Conservation (phyloP, 2,797 vertebrate species). For the Notolepis coatsorum region DNA sequence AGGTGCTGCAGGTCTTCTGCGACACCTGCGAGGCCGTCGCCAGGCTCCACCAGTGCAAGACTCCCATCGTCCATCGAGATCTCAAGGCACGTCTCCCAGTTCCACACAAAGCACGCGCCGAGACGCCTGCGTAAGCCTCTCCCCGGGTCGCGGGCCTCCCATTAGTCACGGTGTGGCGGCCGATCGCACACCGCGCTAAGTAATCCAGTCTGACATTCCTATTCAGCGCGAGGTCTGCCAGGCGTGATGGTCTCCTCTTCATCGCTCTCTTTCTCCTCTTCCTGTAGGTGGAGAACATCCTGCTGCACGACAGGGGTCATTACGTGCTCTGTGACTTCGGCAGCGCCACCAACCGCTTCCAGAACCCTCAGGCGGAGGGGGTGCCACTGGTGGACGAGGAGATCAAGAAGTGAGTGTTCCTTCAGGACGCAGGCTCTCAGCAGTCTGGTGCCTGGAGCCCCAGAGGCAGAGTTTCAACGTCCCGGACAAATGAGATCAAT, state of each 20-base stretch:
- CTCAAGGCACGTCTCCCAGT: slow-evolving; percentile 85
- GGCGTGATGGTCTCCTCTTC: slow-evolving; percentile 12
- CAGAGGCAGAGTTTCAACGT: no score
- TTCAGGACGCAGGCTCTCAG: background rate
- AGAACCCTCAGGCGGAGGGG: slow-evolving; percentile 95
- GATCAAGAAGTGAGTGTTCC: slow-evolving; percentile 92
- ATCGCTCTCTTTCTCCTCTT: slow-evolving; percentile 7
- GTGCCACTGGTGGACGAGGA: slow-evolving; percentile 94
- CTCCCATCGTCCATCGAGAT: slow-evolving; percentile 94
- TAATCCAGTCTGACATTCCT: slow-evolving; percentile 10
- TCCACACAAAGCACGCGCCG: background rate
- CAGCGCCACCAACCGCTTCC: slow-evolving; percentile 95
- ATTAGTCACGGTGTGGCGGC: background rate
- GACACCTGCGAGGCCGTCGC: slow-evolving; percentile 96
- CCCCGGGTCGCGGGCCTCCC: background rate
- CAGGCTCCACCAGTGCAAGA: slow-evolving; percentile 94
- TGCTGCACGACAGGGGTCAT: slow-evolving; percentile 96
- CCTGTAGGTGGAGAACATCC: slow-evolving; percentile 95
- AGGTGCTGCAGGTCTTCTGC: slow-evolving; percentile 97
- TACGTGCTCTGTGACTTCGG: slow-evolving; percentile 99
- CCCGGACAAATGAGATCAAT: no score
- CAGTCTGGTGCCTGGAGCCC: no score
- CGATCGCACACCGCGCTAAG: background rate
- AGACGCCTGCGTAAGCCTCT: background rate
- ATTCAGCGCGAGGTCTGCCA: background rate